A percentile compares a stretch with the other conserved stretches of the same genome.
Conservation (phyloP, 1,140 invertebrate species). For the Teleopsis dalmanni region DNA sequence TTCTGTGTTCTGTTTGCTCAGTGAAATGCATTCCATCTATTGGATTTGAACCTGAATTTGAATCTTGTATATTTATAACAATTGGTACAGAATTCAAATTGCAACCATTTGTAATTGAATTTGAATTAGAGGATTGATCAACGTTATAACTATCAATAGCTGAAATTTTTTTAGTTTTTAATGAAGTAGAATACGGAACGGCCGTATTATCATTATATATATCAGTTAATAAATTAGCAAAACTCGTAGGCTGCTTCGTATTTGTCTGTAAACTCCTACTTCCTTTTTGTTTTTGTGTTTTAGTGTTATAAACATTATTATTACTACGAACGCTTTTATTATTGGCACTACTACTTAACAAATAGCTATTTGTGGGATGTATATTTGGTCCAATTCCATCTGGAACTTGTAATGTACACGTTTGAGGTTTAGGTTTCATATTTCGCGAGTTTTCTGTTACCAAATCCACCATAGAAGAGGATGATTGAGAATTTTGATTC, state of each 20-base stretch:
- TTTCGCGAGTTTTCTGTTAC: too few species aligned
- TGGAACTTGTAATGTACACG: too few species aligned
- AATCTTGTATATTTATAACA: constrained; percentile 32
- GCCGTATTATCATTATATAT: constrained; percentile 10
- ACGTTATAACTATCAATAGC: constrained; percentile 11
- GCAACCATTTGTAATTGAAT: constrained; percentile 32
- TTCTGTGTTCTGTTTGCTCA: neutral
- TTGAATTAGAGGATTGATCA: constrained; percentile 21
- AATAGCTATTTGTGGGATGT: too few species aligned
- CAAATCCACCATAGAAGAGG: too few species aligned
- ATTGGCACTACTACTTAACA: too few species aligned
- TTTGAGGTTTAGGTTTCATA: too few species aligned
- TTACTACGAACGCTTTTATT: neutral
- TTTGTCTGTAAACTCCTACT: too few species aligned
- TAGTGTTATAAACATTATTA: neutral
- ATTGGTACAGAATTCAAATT: constrained; percentile 21
- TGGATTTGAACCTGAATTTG: constrained; percentile 34
- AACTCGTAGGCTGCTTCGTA: constrained; percentile 18
- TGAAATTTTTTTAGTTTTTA: neutral
- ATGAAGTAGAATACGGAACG: neutral
- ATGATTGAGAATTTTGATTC: too few species aligned
- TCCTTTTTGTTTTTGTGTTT: neutral
- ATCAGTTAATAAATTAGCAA: constrained; percentile 22
- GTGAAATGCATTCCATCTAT: neutral
- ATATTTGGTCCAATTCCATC: too few species aligned